phyloP scores from a whole-genome alignment of 2,888 invertebrate genomes.

The Metopia argyrocephala region DNA sequence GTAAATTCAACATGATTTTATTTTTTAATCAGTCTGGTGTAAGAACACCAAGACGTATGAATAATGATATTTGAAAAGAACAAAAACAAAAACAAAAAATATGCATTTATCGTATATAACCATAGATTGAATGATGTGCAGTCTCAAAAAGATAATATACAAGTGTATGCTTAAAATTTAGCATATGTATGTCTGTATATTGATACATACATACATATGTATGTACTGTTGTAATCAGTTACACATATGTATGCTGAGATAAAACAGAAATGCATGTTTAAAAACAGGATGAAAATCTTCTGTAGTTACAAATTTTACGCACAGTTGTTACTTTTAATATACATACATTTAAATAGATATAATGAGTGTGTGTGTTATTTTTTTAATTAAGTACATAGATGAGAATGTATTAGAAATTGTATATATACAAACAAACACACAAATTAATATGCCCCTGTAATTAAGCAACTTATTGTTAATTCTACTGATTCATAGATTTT shows the following conservation, averaged over 20 bases:
- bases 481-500: conserved; percentile 6
- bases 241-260: too few species aligned
- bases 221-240: too few species aligned
- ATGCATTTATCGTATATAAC: too few species aligned
- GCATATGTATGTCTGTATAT: too few species aligned
- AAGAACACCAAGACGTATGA: background rate
- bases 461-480: background rate
- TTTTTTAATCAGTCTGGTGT: conserved; percentile 12
- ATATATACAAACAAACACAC: background rate
- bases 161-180: too few species aligned
- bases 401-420: background rate
- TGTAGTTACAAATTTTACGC: background rate
- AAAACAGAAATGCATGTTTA: background rate
- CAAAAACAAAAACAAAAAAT: too few species aligned
- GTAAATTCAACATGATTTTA: conserved; percentile 15
- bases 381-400: background rate
- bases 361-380: background rate
- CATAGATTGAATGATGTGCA: too few species aligned
- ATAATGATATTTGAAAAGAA: too few species aligned
- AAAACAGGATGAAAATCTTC: background rate
- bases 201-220: background rate
- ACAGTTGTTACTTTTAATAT: background rate
- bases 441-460: background rate
- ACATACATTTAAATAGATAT: background rate
- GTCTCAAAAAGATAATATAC: too few species aligned